Conservation (phyloP, 2,797 vertebrate genomes). For the Psittacula echo region DNA sequence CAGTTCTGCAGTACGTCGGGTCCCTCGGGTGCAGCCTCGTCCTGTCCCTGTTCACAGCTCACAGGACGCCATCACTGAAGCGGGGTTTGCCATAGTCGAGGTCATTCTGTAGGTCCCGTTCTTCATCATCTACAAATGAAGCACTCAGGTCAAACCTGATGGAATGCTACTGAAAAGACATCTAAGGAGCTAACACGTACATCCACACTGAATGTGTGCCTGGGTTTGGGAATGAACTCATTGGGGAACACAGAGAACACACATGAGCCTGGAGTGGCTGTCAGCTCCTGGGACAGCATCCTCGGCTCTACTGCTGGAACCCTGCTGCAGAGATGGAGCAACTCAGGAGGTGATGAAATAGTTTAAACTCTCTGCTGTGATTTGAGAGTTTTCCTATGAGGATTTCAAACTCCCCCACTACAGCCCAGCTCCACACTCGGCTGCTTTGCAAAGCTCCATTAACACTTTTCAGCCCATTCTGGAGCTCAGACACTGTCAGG, state of each 20-base stretch:
- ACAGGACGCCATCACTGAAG: constrained; percentile 79
- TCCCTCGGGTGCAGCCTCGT: not conserved
- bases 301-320: not conserved
- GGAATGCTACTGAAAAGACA: not conserved
- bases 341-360: not conserved
- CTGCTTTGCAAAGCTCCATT: fast-evolving
- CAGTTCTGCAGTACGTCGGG: constrained; percentile 29
- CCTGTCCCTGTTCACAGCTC: not conserved
- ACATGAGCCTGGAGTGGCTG: not conserved
- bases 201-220: not conserved
- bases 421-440: not conserved
- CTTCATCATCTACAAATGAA: constrained; percentile 89
- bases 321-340: not conserved
- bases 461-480: not conserved
- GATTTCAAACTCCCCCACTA: too few species aligned
- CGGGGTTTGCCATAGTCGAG: constrained; percentile 91
- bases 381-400: fast-evolving
- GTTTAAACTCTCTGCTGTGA: not conserved
- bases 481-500: fast-evolving
- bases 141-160: not conserved
- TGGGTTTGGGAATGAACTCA: not conserved
- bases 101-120: constrained; percentile 92
- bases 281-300: not conserved
- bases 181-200: not conserved
- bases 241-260: not conserved